These are phyloP conservation scores for Nesoenas mayeri DNA, from an alignment of 2,113 vertebrate species.

Conservation along the genomic window DNA sequence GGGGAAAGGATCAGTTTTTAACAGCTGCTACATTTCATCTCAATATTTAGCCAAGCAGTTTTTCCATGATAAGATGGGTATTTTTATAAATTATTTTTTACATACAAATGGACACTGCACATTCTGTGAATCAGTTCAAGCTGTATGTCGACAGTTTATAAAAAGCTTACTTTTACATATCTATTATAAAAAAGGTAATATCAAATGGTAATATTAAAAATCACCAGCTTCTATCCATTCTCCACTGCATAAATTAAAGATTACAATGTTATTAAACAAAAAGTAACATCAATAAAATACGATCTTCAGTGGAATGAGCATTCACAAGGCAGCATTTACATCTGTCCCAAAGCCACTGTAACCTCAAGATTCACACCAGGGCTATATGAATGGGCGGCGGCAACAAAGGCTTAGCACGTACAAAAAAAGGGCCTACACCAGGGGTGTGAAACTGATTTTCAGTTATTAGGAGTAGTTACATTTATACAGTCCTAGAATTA, in stretches of 20 bases:
- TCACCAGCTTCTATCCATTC: neutral
- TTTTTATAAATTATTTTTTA: constrained; percentile 51
- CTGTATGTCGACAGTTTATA: neutral
- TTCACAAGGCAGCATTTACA: neutral
- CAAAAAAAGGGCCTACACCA: neutral
- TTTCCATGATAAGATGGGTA: neutral
- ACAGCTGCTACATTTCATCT: constrained; percentile 52
- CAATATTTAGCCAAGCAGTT: constrained; percentile 34
- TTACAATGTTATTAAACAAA: neutral
- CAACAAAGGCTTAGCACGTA: neutral
- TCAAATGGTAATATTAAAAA: neutral
- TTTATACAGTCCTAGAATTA: no score
- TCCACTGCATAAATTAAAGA: neutral
- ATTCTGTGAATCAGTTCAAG: neutral
- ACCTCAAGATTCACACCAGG: neutral
- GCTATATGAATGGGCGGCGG: neutral
- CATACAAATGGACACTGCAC: neutral
- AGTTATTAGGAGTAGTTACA: no score
- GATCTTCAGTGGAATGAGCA: neutral
- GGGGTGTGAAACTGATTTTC: no score
- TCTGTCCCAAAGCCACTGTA: neutral
- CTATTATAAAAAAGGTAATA: neutral
- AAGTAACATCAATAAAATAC: no score
- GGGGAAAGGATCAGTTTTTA: neutral
- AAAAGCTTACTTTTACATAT: neutral